Conservation (phyloP, 2,888 invertebrate species). For the Drosophila differens region DNA sequence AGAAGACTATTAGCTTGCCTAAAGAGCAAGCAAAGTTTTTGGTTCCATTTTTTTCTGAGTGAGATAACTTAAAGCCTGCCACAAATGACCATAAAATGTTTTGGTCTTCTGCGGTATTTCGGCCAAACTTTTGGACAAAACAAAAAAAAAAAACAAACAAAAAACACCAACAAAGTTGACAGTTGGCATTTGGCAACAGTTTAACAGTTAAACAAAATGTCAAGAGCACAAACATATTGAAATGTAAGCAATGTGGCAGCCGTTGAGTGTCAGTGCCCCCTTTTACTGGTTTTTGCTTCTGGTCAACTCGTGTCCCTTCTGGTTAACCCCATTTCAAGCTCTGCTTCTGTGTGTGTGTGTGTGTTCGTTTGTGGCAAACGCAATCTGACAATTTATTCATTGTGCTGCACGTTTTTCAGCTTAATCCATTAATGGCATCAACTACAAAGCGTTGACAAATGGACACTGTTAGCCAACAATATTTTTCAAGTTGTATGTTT, state of each 20-base stretch:
- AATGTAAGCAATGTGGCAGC: slow-evolving; percentile 67
- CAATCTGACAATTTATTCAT: slow-evolving; percentile 79
- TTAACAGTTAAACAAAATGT: slow-evolving; percentile 73
- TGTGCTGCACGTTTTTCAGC: slow-evolving; percentile 51
- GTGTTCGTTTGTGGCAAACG: slow-evolving; percentile 29
- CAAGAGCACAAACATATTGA: slow-evolving; percentile 73
- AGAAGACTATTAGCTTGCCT: slow-evolving; percentile 56
- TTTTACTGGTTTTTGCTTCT: slow-evolving; percentile 21
- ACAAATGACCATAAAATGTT: slow-evolving; percentile 56
- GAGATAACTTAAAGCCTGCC: slow-evolving; percentile 54
- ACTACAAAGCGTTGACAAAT: slow-evolving; percentile 64
- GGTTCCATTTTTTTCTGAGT: not conserved
- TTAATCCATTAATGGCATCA: slow-evolving; percentile 65
- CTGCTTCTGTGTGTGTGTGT: slow-evolving; percentile 3
- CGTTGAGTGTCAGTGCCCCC: slow-evolving; percentile 6
- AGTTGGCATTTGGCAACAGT: slow-evolving; percentile 75
- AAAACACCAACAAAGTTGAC: slow-evolving; percentile 52
- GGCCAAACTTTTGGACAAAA: slow-evolving; percentile 36
- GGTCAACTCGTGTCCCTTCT: slow-evolving; percentile 37
- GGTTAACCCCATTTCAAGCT: slow-evolving; percentile 54
- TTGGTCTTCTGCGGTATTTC: slow-evolving; percentile 44
- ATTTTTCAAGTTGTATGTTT: slow-evolving; percentile 23
- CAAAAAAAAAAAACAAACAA: slow-evolving; percentile 3
- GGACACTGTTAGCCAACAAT: slow-evolving; percentile 20
- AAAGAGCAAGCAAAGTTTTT: slow-evolving; percentile 40